These are phyloP conservation scores for Dendrolimus kikuchii DNA, from an alignment of 1,140 invertebrate species.

Conservation along the genomic window DNA sequence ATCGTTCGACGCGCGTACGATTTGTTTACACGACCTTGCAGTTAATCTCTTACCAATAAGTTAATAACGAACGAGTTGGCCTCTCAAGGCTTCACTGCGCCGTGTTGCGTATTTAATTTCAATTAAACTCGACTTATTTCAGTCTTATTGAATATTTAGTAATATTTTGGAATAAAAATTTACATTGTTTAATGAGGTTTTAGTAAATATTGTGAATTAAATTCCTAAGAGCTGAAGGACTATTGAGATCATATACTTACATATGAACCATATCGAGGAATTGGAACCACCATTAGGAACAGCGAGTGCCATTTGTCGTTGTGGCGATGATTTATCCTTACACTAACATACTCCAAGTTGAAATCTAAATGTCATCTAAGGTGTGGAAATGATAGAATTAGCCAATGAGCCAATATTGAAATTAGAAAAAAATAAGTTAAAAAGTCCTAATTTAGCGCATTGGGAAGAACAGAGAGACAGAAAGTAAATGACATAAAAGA, in stretches of 20 bases:
- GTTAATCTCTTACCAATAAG: constrained; percentile 10
- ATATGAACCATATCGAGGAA: constrained; percentile 9
- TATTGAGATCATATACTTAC: neutral
- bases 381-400: no score
- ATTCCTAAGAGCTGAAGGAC: neutral
- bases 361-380: no score
- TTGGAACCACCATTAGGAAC: constrained; percentile 10
- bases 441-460: constrained; percentile 1
- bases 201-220: neutral
- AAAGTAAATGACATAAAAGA: constrained; percentile 3
- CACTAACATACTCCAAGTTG: neutral
- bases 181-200: no score
- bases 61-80: constrained; percentile 8
- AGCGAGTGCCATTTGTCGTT: constrained; percentile 6
- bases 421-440: neutral
- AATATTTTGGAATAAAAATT: no score
- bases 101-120: neutral
- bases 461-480: constrained; percentile 3
- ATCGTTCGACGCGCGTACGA: constrained; percentile 18
- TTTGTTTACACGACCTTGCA: constrained; percentile 19
- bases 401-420: neutral
- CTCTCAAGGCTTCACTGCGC: constrained; percentile 2
- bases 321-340: constrained; percentile 7
- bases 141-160: no score
- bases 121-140: no score